Conservation (phyloP, 2,113 vertebrate species). For the Saccopteryx leptura region DNA sequence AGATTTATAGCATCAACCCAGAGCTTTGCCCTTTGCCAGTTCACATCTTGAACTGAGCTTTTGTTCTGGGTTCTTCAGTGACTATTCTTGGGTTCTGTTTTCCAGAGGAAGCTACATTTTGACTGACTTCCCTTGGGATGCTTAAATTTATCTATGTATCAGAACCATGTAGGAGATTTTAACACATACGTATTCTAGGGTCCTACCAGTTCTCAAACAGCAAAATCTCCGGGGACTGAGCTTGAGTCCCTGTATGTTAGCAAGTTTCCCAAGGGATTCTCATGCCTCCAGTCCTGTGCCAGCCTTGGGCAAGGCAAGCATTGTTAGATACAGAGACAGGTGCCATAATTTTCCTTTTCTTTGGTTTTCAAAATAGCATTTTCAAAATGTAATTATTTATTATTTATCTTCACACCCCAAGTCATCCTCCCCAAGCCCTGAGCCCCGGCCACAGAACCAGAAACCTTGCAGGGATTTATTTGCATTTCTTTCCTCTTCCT, state of each 20-base stretch:
- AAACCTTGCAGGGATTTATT: background rate
- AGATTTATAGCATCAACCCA: background rate
- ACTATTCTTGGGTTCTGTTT: background rate
- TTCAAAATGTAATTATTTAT: background rate
- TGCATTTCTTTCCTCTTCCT: background rate
- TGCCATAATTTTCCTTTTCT: background rate
- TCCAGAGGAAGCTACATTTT: background rate
- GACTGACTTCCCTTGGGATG: background rate
- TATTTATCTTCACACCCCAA: background rate
- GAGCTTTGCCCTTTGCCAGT: background rate
- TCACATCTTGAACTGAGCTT: background rate
- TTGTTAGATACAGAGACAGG: background rate
- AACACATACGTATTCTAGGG: background rate
- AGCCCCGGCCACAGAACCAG: background rate
- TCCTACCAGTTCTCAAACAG: background rate
- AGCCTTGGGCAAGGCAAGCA: background rate
- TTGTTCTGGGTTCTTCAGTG: background rate
- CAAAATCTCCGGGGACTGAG: too few relatives aligned
- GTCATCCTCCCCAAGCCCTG: rapidly evolving
- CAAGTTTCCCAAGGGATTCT: background rate
- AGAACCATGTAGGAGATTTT: background rate
- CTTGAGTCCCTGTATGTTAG: background rate
- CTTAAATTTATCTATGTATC: background rate
- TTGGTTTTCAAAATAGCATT: background rate
- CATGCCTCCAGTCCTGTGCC: background rate